Conservation (phyloP, 2,113 vertebrate species). For the Cygnus atratus region DNA sequence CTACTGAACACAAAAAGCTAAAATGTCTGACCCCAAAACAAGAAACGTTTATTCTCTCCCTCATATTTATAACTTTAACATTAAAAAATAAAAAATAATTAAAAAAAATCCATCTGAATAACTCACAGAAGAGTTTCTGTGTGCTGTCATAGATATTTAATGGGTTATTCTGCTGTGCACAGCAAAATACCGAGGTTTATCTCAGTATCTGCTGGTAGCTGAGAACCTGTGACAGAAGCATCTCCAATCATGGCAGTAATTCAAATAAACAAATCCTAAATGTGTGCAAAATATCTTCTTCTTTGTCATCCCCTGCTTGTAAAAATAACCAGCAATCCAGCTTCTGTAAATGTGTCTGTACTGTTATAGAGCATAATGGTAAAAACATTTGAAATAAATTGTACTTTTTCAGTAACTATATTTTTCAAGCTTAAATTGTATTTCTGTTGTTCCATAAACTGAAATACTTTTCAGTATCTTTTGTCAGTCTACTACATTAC, state of each 20-base stretch:
- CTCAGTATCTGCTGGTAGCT: not conserved
- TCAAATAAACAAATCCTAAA: not conserved
- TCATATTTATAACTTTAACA: not conserved
- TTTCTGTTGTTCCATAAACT: not conserved
- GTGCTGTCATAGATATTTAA: not conserved
- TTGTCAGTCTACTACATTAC: not conserved
- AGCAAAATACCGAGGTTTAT: not conserved
- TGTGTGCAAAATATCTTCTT: not conserved
- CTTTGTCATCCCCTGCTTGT: not conserved
- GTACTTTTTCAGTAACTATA: rapidly evolving
- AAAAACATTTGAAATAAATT: not conserved
- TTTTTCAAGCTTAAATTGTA: not conserved
- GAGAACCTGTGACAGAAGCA: not conserved
- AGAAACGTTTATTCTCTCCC: not conserved
- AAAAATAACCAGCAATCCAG: not conserved
- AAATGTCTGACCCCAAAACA: not conserved
- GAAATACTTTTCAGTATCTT: not conserved
- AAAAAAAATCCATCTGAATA: not conserved
- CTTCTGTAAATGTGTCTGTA: not conserved
- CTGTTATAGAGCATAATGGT: not conserved
- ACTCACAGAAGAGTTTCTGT: not conserved
- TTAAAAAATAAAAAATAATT: not conserved
- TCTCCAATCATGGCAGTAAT: not conserved
- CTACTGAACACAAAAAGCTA: not conserved
- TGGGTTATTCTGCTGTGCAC: not conserved